A percentile compares a stretch with the other conserved stretches of the same genome.
Conservation (phyloP, 2,797 vertebrate genomes). For the Glossophaga mutica region DNA sequence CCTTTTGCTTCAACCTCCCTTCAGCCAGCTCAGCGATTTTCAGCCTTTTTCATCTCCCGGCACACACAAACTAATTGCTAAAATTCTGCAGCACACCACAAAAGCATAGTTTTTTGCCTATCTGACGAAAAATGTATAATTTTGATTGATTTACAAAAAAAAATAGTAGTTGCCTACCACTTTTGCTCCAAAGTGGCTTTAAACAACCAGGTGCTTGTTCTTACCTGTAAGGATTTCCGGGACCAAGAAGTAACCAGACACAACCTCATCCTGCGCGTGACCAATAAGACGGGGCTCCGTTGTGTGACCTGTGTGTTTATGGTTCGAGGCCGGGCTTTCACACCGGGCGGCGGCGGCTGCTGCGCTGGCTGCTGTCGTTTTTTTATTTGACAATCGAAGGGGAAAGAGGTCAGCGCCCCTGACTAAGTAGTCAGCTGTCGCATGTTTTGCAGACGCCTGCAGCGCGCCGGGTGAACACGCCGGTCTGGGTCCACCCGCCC, state of each 20-base stretch:
- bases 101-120: background rate
- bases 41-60: background rate
- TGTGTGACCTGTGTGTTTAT: background rate
- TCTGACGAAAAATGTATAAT: background rate
- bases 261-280: background rate
- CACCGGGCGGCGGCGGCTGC: background rate
- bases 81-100: background rate
- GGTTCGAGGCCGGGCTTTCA: background rate
- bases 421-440: background rate
- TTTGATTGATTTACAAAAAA: background rate
- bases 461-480: background rate
- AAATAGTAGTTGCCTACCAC: background rate
- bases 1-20: background rate
- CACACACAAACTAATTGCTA: background rate
- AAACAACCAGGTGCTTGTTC: background rate
- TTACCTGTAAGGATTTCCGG: background rate
- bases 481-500: background rate
- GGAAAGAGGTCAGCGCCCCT: background rate
- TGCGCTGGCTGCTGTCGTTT: background rate
- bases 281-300: background rate
- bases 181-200: background rate
- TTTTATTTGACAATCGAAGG: background rate
- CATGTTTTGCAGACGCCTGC: background rate
- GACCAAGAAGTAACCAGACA: background rate
- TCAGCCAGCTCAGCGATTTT: background rate